Base-by-base conservation (phyloP, 2,113 vertebrate genomes). In the Chlamydotis undulata region DNA sequence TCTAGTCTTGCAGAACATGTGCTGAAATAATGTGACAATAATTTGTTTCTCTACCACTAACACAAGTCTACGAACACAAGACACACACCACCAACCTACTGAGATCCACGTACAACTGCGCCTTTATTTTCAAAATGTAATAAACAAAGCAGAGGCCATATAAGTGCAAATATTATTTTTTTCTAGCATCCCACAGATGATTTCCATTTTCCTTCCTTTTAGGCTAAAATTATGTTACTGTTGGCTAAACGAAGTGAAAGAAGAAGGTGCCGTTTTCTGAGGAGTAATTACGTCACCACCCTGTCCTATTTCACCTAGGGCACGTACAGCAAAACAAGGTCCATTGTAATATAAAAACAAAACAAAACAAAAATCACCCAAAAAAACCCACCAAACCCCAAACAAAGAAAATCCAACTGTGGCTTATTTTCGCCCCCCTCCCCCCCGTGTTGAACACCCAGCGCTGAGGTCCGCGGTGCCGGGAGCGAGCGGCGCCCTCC, bases 1-100 rank as follows among this genome's bases (percentile, higher is more conserved):
- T 14, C 39, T 45, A 19, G 25, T 92, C 19, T 69, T 53, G 60
- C 4, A 65, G 17, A 83, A 33, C 5, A 29, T 0, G 0, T 0
- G 5, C 47, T 35, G 22, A 79, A 70, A 65, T n/a, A 43, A 26
- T 1, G 5, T 2, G 4, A 11, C 49, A 73, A 11, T 25, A 24
- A 41, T 14, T 41, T 59, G 43, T 5, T 87, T 80, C 76, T 64
- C 63, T 77, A 41, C 7, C 26, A 10, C 7, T 63, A 78, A 60
- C 3, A 25, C 31, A 84, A 25, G 19, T 61, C 19, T 33, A 26
- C 33, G n/a, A 57, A 53, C 4, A 17, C 17, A 84, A 67, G 23
- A 60, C 13, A 33, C 1, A 39, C 39, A 39, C 6, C 63, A 76
- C 28, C 50, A 80, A 45, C 68, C 49, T 45, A 71, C 22, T 4